Evolutionary conservation across 2,113 vertebrate species (phyloP), one percentile per base, ranked within the genome.

Genomic region (Phaethornis superciliosus): DNA sequence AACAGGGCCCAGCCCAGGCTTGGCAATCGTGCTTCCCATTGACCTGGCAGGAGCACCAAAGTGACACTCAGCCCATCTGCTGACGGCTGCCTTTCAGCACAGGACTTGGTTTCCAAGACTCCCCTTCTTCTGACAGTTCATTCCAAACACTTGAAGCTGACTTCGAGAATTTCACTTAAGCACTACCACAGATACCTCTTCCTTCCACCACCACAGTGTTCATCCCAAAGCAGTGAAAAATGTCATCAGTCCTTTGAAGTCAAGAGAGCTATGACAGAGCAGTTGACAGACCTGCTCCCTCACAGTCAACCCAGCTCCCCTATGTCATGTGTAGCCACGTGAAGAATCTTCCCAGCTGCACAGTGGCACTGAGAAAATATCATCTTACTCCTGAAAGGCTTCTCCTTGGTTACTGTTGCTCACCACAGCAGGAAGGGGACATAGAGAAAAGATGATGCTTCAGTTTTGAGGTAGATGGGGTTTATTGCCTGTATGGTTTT

Each of bases 1-100:
- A 28, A 15, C 21, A 62, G 55, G 51, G 27, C 32, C 35, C 42
- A 54, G 72, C 37, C 69, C 85, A 46, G 65, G 51, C 59, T 11
- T 52, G 28, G 35, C n/a, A 46, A 40, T n/a, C 35, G 4, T 8
- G n/a, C 23, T 67, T 59, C 42, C 72, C 76, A 1, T 2, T 15
- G 89, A 17, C 42, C 27, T 30, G 67, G 75, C 5, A 1, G 62
- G 67, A 85, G 89, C 74, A 30, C 27, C 0, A 0, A 37, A 32
- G 58, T 37, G 85, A 76, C 11, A 5, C 13, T 58, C 70, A 58
- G 63, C 79, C 89, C 54, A 32, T 62, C 83, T 74, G 71, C 15
- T 26, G 14, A 12, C 0, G 0, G 37, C 85, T 63, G 65, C 67
- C 70, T 76, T 54, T 68, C 80, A 19, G 10, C 1, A 0, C 63